These are phyloP conservation scores for Philaethria dido DNA, from an alignment of 2,888 invertebrate species.

Conservation along the genomic window DNA sequence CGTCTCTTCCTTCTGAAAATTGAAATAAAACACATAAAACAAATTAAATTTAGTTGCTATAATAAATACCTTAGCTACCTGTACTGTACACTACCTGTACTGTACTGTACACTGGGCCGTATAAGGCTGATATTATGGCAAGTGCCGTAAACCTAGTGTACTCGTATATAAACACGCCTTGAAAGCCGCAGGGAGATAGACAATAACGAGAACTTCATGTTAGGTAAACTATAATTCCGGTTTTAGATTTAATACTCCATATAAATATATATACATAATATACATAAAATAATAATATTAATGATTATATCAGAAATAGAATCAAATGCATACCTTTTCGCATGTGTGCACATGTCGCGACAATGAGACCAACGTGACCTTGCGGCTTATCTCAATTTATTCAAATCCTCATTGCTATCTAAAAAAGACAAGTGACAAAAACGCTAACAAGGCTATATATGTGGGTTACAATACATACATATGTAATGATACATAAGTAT, in stretches of 20 bases:
- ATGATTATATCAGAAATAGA: neutral
- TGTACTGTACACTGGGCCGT: neutral
- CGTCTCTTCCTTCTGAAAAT: no score
- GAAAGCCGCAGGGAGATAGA: constrained; percentile 3
- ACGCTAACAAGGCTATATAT: neutral
- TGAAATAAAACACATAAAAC: no score
- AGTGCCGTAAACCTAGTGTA: neutral
- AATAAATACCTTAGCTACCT: constrained; percentile 5
- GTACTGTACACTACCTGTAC: no score
- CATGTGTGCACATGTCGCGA: constrained; percentile 33
- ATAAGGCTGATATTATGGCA: neutral
- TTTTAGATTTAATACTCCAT: constrained; percentile 2
- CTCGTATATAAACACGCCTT: neutral
- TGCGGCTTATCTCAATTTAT: constrained; percentile 63
- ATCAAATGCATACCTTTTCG: constrained; percentile 23
- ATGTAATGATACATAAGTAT: neutral
- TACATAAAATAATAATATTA: constrained; percentile 1
- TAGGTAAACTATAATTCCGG: neutral
- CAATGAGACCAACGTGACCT: constrained; percentile 51
- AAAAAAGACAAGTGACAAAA: constrained; percentile 34
- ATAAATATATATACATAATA: no score
- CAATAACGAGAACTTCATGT: neutral
- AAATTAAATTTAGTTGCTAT: neutral
- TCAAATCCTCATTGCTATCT: constrained; percentile 50
- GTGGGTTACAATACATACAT: constrained; percentile 3